phyloP scores from a whole-genome alignment of 2,797 vertebrate species.

The Eptatretus atami region DNA sequence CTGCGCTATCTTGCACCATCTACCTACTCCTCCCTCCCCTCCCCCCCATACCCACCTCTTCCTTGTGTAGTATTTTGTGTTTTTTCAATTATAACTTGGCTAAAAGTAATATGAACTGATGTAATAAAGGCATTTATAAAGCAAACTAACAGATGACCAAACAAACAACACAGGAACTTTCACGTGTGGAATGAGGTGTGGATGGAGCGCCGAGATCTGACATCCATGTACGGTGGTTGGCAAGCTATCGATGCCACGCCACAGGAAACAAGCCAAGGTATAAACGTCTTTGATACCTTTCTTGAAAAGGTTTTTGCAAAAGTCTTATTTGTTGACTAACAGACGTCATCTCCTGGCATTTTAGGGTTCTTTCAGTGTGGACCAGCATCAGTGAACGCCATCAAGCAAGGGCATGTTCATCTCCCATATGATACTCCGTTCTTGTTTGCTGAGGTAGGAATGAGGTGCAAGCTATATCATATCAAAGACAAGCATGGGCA shows the following conservation, averaged over 20 bases:
- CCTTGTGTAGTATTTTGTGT: too few species aligned
- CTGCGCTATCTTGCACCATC: too few species aligned
- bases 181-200: conserved; percentile 3
- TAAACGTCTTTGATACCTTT: background rate
- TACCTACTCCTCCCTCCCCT: too few species aligned
- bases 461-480: background rate
- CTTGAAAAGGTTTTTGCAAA: background rate
- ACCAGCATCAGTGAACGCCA: conserved; percentile 3
- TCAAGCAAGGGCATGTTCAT: conserved; percentile 3
- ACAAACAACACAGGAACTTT: background rate
- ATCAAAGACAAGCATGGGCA: too few species aligned
- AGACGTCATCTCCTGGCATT: too few species aligned
- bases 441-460: conserved; percentile 1
- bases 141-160: too few species aligned
- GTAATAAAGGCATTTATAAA: too few species aligned
- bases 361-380: background rate
- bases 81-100: too few species aligned
- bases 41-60: too few species aligned
- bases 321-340: background rate
- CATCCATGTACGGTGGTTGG: background rate
- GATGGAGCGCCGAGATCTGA: background rate
- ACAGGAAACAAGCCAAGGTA: background rate
- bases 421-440: background rate
- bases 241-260: background rate
- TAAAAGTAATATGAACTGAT: too few species aligned